Conservation (phyloP, 2,113 vertebrate genomes). For the Hippotragus niger region DNA sequence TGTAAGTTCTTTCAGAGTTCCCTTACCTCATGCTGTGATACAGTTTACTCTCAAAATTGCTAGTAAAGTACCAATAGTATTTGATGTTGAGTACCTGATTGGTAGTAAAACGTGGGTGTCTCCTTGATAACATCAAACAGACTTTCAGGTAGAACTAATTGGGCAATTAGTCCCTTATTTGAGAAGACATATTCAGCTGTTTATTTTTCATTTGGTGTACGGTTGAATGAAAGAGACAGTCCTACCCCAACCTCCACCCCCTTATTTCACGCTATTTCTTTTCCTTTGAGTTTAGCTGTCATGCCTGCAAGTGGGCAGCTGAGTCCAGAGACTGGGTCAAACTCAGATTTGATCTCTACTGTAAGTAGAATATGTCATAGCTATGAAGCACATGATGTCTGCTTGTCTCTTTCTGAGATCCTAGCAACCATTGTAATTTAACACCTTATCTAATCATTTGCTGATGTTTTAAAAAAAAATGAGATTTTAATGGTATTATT, state of each 20-base stretch:
- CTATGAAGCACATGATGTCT: background rate
- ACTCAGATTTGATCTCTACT: background rate
- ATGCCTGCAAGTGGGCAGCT: background rate
- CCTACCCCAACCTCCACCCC: background rate
- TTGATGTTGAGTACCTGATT: background rate
- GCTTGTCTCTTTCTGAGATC: background rate
- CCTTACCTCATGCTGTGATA: background rate
- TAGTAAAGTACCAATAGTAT: background rate
- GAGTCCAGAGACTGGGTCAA: background rate
- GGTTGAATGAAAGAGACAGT: background rate
- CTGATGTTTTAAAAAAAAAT: background rate
- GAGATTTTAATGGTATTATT: background rate
- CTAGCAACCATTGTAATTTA: background rate
- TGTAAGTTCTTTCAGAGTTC: background rate
- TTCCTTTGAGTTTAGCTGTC: background rate
- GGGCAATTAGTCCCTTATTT: background rate
- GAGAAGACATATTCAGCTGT: background rate
- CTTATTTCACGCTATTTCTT: background rate
- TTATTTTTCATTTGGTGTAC: background rate
- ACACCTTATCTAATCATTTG: background rate
- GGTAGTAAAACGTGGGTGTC: background rate
- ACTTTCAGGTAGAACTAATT: background rate
- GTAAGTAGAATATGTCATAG: background rate
- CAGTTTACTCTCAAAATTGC: background rate
- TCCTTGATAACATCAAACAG: background rate